phyloP scores from a whole-genome alignment of 2,888 invertebrate species.

The Chromoteleia sp. region DNA sequence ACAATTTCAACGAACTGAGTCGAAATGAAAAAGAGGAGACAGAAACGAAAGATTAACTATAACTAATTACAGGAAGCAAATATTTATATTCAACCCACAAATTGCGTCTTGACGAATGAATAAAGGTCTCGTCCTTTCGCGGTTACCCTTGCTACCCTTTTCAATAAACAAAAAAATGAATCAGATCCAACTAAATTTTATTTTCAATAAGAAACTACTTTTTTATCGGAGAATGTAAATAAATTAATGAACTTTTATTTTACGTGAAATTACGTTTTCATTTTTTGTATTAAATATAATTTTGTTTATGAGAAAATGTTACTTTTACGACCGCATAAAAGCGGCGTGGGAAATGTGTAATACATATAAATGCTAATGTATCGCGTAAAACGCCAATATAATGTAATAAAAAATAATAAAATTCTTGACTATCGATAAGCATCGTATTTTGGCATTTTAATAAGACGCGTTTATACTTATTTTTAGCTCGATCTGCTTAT shows the following conservation, averaged over 20 bases:
- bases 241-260: constrained; percentile 35
- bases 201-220: background rate
- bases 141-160: too few species aligned
- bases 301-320: constrained; percentile 40
- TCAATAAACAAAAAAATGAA: constrained; percentile 3
- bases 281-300: constrained; percentile 45
- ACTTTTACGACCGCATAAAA: constrained; percentile 47
- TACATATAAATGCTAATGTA: constrained; percentile 47
- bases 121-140: too few species aligned
- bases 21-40: too few species aligned
- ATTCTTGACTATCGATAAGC: constrained; percentile 9
- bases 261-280: constrained; percentile 11
- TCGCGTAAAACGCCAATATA: constrained; percentile 37
- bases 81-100: too few species aligned
- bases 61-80: too few species aligned
- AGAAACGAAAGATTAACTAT: too few species aligned
- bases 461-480: background rate
- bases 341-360: constrained; percentile 29
- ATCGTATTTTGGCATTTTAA: background rate
- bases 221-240: constrained; percentile 8
- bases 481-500: background rate
- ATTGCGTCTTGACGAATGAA: too few species aligned
- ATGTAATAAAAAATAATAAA: constrained; percentile 30
- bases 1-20: too few species aligned
- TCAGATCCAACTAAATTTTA: background rate